A percentile compares a stretch with the other conserved stretches of the same genome.
phyloP scores from a whole-genome alignment of 2,797 vertebrate genomes.

The Paramormyrops hopkinsi region DNA sequence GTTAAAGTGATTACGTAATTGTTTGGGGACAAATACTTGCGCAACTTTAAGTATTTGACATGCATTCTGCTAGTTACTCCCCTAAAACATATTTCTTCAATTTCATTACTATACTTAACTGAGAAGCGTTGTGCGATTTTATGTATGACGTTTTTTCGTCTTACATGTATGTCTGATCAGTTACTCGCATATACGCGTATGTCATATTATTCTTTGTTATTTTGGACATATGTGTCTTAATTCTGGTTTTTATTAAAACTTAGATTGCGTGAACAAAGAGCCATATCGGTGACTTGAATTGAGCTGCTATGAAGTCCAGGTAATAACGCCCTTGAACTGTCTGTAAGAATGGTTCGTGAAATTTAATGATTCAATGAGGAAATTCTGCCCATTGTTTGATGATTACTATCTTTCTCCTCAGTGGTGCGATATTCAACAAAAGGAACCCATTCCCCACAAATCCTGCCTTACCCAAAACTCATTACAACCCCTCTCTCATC shows the following conservation, averaged over 20 bases:
- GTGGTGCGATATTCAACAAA: slow-evolving; percentile 49
- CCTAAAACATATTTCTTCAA: not conserved
- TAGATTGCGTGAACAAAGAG: not conserved
- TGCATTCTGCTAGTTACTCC: not conserved
- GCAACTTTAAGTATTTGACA: not conserved
- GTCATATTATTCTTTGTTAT: not conserved
- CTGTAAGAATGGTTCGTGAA: not conserved
- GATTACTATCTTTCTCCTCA: slow-evolving; percentile 27
- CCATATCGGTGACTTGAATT: not conserved
- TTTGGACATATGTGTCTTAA: not conserved
- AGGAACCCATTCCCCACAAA: slow-evolving; percentile 51
- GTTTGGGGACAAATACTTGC: not conserved
- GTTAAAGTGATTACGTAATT: not conserved
- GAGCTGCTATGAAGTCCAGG: slow-evolving; percentile 57
- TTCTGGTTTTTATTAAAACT: not conserved
- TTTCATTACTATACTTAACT: not conserved
- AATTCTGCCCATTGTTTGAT: not conserved
- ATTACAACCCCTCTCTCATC: slow-evolving; percentile 46
- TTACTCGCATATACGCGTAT: not conserved
- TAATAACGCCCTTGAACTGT: slow-evolving; percentile 30
- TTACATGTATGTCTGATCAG: not conserved
- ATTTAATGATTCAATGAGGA: not conserved
- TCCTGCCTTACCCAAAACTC: slow-evolving; percentile 35
- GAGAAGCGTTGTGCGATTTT: not conserved
- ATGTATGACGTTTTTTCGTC: not conserved